These are phyloP conservation scores for Syngnathus floridae DNA, from an alignment of 2,113 vertebrate species.

Conservation along the genomic window DNA sequence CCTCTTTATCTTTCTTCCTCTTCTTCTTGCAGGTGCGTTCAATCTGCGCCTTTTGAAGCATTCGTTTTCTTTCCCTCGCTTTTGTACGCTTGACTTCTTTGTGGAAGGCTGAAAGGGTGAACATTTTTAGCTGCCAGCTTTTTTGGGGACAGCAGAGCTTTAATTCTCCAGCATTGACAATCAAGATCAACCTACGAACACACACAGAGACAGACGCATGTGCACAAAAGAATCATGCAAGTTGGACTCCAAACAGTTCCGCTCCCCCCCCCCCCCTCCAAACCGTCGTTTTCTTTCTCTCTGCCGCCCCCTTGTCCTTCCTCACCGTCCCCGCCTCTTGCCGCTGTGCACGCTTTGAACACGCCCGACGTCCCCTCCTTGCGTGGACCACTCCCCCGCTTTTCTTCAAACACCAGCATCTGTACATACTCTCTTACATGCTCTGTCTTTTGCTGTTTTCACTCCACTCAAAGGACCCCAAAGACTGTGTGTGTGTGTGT, in stretches of 20 bases:
- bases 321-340: constrained; percentile 30
- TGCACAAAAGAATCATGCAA: constrained; percentile 29
- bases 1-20: constrained; percentile 18
- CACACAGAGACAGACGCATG: constrained; percentile 5
- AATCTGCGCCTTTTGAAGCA: constrained; percentile 69
- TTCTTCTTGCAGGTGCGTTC: constrained; percentile 65
- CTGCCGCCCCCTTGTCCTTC: constrained; percentile 26
- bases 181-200: constrained; percentile 67
- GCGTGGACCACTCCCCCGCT: constrained; percentile 39
- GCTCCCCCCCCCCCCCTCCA: no score
- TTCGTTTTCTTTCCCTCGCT: constrained; percentile 63
- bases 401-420: constrained; percentile 87
- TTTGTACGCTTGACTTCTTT: constrained; percentile 63
- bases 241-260: constrained; percentile 20
- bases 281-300: constrained; percentile 20
- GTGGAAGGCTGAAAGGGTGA: constrained; percentile 63
- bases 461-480: constrained; percentile 66
- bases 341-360: constrained; percentile 42
- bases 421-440: constrained; percentile 80
- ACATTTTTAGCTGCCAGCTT: constrained; percentile 71
- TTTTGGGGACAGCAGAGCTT: constrained; percentile 64
- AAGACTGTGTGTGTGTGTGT: constrained; percentile 55
- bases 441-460: constrained; percentile 66
- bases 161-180: constrained; percentile 80
- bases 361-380: constrained; percentile 59